Evolutionary conservation across 2,797 vertebrate genomes (phyloP), one percentile per base, ranked within the genome.

Genomic region (Platyrinchus mystaceus): DNA sequence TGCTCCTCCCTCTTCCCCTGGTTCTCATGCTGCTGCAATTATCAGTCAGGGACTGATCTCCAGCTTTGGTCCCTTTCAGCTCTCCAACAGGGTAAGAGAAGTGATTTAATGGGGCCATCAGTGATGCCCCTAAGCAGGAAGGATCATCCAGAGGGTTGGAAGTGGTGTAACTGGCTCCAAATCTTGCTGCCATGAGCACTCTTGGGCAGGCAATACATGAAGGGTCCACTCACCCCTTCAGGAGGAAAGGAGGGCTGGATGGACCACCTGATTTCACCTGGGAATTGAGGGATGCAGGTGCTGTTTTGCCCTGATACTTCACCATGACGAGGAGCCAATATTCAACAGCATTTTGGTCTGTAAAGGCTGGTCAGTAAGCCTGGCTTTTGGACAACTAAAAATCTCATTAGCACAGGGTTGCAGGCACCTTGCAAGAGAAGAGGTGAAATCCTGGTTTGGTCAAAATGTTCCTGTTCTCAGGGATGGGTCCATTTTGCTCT

Each of bases 131-230:
- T 24, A 20, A 66, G 34, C 0, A 2, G 59, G 58, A 55, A 37
- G 23, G 23, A 23, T 7, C 6, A 75, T 86, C 69, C 79, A 75
- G 50, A 55, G 41, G 12, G 10, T 60, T 60, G 56, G 47, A 23
- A 64, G 50, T 5, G n/a, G 22, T 50, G 14, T 19, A 14, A 23
- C 7, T 23, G n/a, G 4, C 43, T 90, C 22, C 37, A 37, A 37
- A 11, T 37, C 37, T 37, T 37, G 37, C 37, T 37, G 37, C 37
- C 21, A 7, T 8, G 37, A 39, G 44, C 2, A 2, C 5, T 59
- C 43, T 7, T 49, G 52, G 47, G 19, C 47, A 47, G 50, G 19
- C 5, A 27, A 4, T 15, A 26, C 0, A 0, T 0, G 0, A 34
- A 76, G 12, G 8, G 3, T 37, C 32, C 5, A 1, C 37, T 53